These are phyloP conservation scores for Acrocephalus arundinaceus DNA, from an alignment of 2,113 vertebrate species.

Conservation along the genomic window DNA sequence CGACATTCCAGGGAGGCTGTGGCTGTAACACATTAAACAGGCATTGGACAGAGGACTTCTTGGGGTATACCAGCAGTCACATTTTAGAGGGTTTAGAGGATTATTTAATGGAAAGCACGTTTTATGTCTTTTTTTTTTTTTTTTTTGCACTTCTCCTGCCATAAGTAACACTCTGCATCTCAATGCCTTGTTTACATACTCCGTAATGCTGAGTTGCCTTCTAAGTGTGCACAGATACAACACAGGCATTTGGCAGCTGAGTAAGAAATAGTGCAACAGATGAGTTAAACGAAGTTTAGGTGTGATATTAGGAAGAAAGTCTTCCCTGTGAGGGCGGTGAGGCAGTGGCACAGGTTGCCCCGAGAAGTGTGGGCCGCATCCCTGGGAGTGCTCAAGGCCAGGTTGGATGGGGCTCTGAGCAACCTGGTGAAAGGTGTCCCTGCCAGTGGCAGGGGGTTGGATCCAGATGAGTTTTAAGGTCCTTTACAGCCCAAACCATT, in stretches of 20 bases:
- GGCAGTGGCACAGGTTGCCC: not conserved
- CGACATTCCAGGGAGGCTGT: not conserved
- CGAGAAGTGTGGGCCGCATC: not conserved
- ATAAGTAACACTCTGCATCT: not conserved
- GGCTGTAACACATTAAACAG: not conserved
- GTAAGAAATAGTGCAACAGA: not conserved
- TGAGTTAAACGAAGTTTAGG: not conserved
- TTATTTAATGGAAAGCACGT: rapidly evolving
- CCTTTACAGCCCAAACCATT: no score
- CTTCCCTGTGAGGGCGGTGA: not conserved
- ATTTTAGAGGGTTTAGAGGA: not conserved
- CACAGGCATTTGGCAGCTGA: rapidly evolving
- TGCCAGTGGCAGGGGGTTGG: rapidly evolving
- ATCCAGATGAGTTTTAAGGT: no score
- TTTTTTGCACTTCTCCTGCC: not conserved
- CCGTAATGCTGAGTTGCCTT: no score
- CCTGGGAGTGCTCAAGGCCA: rapidly evolving
- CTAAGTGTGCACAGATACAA: rapidly evolving
- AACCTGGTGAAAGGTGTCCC: not conserved
- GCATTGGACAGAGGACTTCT: not conserved
- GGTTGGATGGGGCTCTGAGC: rapidly evolving
- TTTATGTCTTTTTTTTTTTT: not conserved
- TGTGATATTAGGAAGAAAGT: rapidly evolving
- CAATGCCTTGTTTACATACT: not conserved
- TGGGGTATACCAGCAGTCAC: no score